Base-by-base conservation (phyloP, 2,888 invertebrate genomes). In the Leucania comma region DNA sequence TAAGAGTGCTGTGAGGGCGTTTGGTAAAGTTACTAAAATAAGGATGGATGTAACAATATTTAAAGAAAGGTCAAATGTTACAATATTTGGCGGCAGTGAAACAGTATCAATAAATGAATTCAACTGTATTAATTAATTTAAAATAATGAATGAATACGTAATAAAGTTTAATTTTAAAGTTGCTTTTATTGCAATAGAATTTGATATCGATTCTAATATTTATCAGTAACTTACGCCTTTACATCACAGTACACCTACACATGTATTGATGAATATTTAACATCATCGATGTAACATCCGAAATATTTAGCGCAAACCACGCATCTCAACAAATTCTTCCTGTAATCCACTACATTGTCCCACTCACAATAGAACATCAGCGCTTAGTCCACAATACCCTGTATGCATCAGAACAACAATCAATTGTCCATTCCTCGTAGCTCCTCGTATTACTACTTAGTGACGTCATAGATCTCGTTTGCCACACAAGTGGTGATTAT, bases 401-500 rank as follows among this genome's bases (percentile, higher is more conserved):
- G 68, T 72, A 64, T 50, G 65, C 69, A 58, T 29, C 35, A 56
- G 24, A 9, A 77, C 61, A 77, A 81, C 70, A 75, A 80, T 72
- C 78, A 80, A 82, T 84, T 84, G 86, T 86, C 68, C 75, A 67
- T 75, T 87, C 82, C 87, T 83, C 72, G 72, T 58, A 80, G 80
- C 85, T 84, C 73, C 84, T 84, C 65, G 71, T 73, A 74, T 84
- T 87, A 82, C 82, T n/a, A 26, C 29, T 17, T 22, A 81, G 35
- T 85, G 80, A 82, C 81, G 75, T 85, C 82, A 82, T 66, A 84
- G 78, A 60, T 78, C 79, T 84, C 66, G 84, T 90, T 72, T 92
- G 90, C 93, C 93, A 89, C 93, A 94, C 93, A 93, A 91, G 92
- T 86, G 88, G 92, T 82, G 79, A 88, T 92, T 93, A 92, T 94